Evolutionary conservation across 2,797 vertebrate genomes (phyloP), one percentile per base, ranked within the genome.

Genomic region (Euthynnus affinis): DNA sequence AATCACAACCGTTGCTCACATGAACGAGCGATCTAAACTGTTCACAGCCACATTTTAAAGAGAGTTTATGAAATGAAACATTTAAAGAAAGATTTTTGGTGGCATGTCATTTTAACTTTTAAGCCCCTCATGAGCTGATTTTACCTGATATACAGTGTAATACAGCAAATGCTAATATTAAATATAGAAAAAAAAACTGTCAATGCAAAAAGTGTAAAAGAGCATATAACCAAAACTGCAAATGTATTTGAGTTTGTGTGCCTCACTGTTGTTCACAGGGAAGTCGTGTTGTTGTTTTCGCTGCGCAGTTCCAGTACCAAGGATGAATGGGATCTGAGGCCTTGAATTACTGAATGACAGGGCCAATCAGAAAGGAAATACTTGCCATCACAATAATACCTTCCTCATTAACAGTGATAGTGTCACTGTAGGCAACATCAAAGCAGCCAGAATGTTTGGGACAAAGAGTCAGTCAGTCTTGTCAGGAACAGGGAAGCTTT

Each of bases 281-380:
- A 76, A 53, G 14, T 44, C 55, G 51, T 49, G n/a, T 25, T 62
- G 44, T 29, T 29, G 27, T 29, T 5, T 29, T 44, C 42, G 17
- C 34, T 44, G n/a, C 42, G 73, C 23, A 66, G 23, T 74, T 70
- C 14, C 9, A 20, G 40, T 53, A 29, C 18, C 63, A 40, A 71
- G 20, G 3, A 52, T 56, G 80, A 80, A 68, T 67, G n/a, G 25
- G 17, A 83, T 80, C 74, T 40, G 23, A 44, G 29, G n/a, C 42
- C 48, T 56, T 81, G 68, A 83, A 81, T 78, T 61, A 53, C 1
- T 80, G 62, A 83, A 59, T 76, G 65, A 80, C 53, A 52, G 60
- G 62, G 85, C 27, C 20, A 65, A 59, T 67, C 32, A 70, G 40
- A 76, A 52, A 52, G 18, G 63, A 81, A 65, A 77, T 53, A n/a